Conservation (phyloP, 2,113 vertebrate species). For the Embiotoca jacksoni region DNA sequence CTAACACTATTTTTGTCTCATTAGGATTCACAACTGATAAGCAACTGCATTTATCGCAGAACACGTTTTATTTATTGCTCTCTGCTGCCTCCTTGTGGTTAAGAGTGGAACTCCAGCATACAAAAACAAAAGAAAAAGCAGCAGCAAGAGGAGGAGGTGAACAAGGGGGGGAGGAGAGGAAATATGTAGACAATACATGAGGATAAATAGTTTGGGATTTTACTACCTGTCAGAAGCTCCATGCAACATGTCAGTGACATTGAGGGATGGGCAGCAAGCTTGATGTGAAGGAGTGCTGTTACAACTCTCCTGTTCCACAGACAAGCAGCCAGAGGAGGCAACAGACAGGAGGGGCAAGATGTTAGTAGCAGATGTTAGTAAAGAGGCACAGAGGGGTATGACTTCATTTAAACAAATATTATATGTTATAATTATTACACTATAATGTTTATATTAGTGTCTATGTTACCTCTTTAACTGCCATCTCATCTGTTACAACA, state of each 20-base stretch:
- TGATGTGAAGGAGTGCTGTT: conserved; percentile 81
- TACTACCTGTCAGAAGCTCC: conserved; percentile 82
- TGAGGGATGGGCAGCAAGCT: conserved; percentile 83
- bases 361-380: conserved; percentile 60
- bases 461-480: conserved; percentile 52
- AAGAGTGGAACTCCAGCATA: conserved; percentile 25
- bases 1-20: conserved; percentile 29
- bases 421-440: background rate
- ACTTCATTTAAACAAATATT: background rate
- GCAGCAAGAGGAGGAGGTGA: background rate
- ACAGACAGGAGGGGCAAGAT: conserved; percentile 51
- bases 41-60: background rate
- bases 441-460: conserved; percentile 14
- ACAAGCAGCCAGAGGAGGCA: conserved; percentile 47
- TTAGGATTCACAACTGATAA: conserved; percentile 1
- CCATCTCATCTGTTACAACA: conserved; percentile 57
- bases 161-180: background rate
- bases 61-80: conserved; percentile 67
- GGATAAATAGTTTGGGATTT: conserved; percentile 25
- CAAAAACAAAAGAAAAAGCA: conserved; percentile 10
- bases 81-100: conserved; percentile 78
- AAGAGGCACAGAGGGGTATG: conserved; percentile 17
- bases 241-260: conserved; percentile 82
- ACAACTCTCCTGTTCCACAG: conserved; percentile 79
- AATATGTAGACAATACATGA: conserved; percentile 3